phyloP scores from a whole-genome alignment of 2,113 vertebrate genomes.

The Hoplias malabaricus region DNA sequence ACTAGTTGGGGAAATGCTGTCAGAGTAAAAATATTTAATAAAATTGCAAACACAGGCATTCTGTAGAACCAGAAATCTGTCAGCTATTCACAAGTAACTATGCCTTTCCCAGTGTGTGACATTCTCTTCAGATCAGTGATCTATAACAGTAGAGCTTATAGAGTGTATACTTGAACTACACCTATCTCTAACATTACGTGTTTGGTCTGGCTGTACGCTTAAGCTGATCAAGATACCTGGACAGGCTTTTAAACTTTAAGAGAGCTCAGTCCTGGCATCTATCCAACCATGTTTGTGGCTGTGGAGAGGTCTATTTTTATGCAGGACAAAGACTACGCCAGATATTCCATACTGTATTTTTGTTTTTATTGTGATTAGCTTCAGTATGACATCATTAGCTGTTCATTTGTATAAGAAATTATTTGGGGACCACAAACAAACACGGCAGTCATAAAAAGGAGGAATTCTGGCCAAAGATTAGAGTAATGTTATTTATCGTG shows the following conservation, averaged over 20 bases:
- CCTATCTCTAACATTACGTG: background rate
- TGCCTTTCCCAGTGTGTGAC: background rate
- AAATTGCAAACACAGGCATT: background rate
- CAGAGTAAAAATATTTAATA: background rate
- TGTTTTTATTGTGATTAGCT: background rate
- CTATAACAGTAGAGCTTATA: background rate
- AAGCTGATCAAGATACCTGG: conserved; percentile 29
- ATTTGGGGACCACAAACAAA: background rate
- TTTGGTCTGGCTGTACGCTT: conserved; percentile 20
- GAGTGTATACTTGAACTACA: background rate
- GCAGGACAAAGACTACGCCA: background rate
- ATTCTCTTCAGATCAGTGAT: background rate
- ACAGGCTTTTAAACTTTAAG: background rate
- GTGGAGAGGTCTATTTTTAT: conserved; percentile 11
- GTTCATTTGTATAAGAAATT: background rate
- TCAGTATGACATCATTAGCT: background rate
- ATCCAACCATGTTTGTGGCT: conserved; percentile 23
- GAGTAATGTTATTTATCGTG: too few relatives aligned
- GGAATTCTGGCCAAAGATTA: too few relatives aligned
- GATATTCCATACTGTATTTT: background rate
- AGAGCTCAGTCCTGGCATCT: conserved; percentile 5
- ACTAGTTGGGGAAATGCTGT: too few relatives aligned
- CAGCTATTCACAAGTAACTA: background rate
- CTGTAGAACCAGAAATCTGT: background rate
- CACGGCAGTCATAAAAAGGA: background rate